phyloP scores from a whole-genome alignment of 2,113 vertebrate species.

The Equus przewalskii region DNA sequence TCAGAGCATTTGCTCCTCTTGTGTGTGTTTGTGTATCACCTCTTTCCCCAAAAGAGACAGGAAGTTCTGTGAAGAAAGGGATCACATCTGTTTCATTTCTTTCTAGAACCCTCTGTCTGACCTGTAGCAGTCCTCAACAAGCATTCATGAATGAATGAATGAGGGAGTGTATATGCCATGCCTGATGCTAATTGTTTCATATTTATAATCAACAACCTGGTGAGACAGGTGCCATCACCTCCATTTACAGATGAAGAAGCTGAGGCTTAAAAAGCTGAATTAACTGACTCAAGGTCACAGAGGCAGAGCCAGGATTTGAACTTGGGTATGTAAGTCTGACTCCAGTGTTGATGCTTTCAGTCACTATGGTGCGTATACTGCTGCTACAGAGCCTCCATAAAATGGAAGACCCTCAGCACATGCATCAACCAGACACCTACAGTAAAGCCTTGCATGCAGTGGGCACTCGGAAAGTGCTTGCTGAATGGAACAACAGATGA shows the following conservation, averaged over 20 bases:
- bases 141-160: background rate
- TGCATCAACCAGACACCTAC: background rate
- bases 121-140: background rate
- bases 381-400: background rate
- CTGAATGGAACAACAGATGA: background rate
- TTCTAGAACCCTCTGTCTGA: background rate
- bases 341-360: background rate
- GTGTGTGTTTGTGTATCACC: background rate
- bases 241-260: background rate
- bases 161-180: background rate
- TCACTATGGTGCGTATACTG: background rate
- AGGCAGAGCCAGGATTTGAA: background rate
- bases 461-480: background rate
- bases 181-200: background rate
- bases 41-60: background rate
- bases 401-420: background rate
- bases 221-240: background rate
- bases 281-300: background rate
- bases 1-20: background rate
- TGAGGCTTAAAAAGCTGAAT: background rate
- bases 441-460: background rate
- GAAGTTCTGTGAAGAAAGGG: background rate
- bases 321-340: background rate
- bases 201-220: background rate
- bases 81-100: background rate